These are phyloP conservation scores for Lycorma delicatula DNA, from an alignment of 1,140 invertebrate species.

Conservation along the genomic window DNA sequence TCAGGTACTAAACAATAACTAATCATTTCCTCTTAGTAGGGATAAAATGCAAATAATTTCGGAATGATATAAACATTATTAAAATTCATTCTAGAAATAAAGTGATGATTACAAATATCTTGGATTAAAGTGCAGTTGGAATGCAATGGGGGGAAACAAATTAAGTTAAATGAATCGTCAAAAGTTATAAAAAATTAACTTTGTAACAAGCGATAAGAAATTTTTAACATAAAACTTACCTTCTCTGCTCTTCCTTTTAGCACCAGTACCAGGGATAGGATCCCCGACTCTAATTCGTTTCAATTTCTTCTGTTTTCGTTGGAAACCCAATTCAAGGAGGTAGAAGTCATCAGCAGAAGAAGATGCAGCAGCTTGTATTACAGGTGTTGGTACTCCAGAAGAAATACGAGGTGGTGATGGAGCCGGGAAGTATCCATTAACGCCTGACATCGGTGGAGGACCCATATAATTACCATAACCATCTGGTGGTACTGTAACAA, in stretches of 20 bases:
- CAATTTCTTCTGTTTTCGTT: slow-evolving; percentile 61
- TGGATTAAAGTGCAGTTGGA: too few species aligned
- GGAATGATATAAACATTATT: too few species aligned
- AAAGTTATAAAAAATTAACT: too few species aligned
- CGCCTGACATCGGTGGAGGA: slow-evolving; percentile 1
- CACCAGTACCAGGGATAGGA: slow-evolving; percentile 43
- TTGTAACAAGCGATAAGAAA: too few species aligned
- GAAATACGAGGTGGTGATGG: slow-evolving; percentile 47
- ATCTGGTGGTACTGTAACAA: not conserved
- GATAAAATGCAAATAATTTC: too few species aligned
- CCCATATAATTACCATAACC: slow-evolving; percentile 23
- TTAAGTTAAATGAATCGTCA: too few species aligned
- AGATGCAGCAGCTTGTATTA: slow-evolving; percentile 65
- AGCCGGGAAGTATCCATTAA: slow-evolving; percentile 41
- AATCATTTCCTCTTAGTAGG: too few species aligned
- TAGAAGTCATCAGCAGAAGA: slow-evolving; percentile 65
- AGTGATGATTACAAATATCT: too few species aligned
- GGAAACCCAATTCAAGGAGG: slow-evolving; percentile 75
- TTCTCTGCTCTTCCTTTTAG: slow-evolving; percentile 87
- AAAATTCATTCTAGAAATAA: too few species aligned
- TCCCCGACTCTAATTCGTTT: slow-evolving; percentile 53
- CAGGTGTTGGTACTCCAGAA: slow-evolving; percentile 52
- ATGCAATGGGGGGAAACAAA: too few species aligned
- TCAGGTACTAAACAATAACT: too few species aligned
- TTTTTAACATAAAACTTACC: too few species aligned